phyloP scores from a whole-genome alignment of 2,797 vertebrate genomes.

The Eulemur mongoz region DNA sequence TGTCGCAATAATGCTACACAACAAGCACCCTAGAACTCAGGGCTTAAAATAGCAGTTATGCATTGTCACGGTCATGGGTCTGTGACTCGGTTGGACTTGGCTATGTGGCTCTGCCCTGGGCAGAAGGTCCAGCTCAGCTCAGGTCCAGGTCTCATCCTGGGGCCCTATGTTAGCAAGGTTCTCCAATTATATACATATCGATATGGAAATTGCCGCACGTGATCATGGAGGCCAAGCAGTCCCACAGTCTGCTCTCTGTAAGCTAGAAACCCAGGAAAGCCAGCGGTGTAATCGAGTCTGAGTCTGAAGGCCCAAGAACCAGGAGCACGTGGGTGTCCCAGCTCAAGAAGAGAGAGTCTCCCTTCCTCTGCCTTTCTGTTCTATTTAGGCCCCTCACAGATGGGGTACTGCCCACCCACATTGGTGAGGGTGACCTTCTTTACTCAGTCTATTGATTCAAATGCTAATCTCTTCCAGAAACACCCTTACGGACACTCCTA shows the following conservation, averaged over 20 bases:
- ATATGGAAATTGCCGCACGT: neutral
- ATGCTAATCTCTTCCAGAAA: neutral
- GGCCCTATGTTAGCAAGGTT: neutral
- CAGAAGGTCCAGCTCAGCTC: neutral
- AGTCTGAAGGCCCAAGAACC: neutral
- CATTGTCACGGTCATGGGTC: fast-evolving
- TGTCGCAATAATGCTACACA: fast-evolving
- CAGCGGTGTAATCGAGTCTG: no score
- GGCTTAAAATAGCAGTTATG: fast-evolving
- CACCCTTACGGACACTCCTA: neutral
- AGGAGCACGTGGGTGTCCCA: neutral
- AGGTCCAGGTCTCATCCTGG: neutral
- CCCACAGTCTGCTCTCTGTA: neutral
- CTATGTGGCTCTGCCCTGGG: neutral
- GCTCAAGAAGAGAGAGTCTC: neutral
- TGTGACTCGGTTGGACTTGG: no score
- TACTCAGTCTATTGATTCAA: neutral
- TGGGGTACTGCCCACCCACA: neutral
- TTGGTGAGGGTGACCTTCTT: neutral
- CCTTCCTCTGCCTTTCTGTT: neutral
- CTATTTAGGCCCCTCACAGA: no score
- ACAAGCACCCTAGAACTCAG: neutral
- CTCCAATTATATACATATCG: neutral
- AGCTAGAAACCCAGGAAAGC: neutral
- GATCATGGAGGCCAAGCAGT: neutral